Evolutionary conservation across 2,888 invertebrate species (phyloP).

Genomic region (Pandemis heparana): DNA sequence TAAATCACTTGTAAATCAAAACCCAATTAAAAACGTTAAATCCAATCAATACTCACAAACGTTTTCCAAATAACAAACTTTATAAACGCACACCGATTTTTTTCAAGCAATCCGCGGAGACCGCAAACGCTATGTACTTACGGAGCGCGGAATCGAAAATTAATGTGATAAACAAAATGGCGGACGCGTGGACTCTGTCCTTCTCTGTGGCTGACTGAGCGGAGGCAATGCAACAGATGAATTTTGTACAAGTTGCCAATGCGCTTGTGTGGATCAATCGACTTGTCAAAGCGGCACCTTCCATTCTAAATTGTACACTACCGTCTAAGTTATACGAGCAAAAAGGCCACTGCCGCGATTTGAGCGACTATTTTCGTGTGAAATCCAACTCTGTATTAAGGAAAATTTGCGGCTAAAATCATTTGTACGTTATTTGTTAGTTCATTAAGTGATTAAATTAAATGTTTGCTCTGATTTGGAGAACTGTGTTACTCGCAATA

Average conservation of each 20-base stretch:
- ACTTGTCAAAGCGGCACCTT: conserved; percentile 51
- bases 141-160: conserved; percentile 48
- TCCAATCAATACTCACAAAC: conserved; percentile 30
- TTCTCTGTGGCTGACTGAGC: conserved; percentile 76
- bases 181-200: conserved; percentile 63
- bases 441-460: neutral
- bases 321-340: neutral
- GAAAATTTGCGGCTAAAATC: neutral
- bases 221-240: conserved; percentile 72
- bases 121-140: conserved; percentile 43
- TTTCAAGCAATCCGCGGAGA: conserved; percentile 50
- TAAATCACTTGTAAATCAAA: neutral
- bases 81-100: conserved; percentile 28
- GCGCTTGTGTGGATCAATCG: conserved; percentile 79
- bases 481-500: neutral
- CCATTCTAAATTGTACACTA: conserved; percentile 9
- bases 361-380: neutral
- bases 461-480: neutral
- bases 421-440: neutral
- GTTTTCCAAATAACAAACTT: conserved; percentile 27
- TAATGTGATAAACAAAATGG: conserved; percentile 59
- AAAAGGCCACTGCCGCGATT: neutral
- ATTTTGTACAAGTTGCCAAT: conserved; percentile 66
- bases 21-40: neutral
- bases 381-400: neutral